Conservation (phyloP, 2,888 invertebrate genomes). For the Odiellus spinosus region DNA sequence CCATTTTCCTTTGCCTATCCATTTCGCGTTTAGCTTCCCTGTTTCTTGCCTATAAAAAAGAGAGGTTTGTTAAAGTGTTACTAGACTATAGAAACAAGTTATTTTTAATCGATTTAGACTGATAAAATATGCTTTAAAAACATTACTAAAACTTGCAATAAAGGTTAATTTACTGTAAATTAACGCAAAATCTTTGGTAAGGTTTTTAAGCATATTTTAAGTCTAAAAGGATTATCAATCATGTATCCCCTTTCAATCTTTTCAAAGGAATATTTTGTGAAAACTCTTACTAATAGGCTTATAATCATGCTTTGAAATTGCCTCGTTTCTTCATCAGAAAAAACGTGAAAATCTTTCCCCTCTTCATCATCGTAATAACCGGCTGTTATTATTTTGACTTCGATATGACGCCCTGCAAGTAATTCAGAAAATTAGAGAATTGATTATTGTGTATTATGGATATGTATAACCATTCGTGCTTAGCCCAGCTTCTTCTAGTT, state of each 20-base stretch:
- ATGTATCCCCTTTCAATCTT: not conserved
- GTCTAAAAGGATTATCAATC: not conserved
- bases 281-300: constrained; percentile 24
- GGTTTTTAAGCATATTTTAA: no score
- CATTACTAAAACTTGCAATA: no score
- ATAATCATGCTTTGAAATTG: constrained; percentile 28
- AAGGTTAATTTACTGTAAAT: no score
- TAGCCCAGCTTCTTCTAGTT: constrained; percentile 26
- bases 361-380: constrained; percentile 24
- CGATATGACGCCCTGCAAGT: constrained; percentile 25
- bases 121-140: no score
- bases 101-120: not conserved
- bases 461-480: constrained; percentile 23
- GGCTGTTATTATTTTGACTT: constrained; percentile 28
- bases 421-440: constrained; percentile 1
- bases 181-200: no score
- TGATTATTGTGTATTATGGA: not conserved
- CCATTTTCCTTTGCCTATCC: constrained; percentile 21
- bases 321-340: constrained; percentile 26
- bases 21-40: constrained; percentile 22
- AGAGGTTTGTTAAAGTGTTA: no score
- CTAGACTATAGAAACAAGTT: no score
- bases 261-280: not conserved
- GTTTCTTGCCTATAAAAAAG: constrained; percentile 19
- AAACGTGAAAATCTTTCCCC: constrained; percentile 22